These are phyloP conservation scores for Mustelus asterias DNA, from an alignment of 2,113 vertebrate species.

Conservation along the genomic window DNA sequence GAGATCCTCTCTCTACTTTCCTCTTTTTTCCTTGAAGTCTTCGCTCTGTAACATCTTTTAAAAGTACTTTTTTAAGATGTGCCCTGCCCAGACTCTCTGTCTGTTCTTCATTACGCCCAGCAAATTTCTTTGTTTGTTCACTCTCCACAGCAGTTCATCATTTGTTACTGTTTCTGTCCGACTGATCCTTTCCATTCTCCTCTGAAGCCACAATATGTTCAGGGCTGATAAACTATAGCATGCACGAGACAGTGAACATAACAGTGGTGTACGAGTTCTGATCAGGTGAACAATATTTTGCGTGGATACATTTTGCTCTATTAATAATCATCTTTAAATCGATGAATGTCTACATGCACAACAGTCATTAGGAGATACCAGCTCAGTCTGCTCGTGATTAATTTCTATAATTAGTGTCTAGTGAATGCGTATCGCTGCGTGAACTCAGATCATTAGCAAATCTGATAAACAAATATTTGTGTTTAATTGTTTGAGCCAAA, in stretches of 20 bases:
- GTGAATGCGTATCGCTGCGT: neutral
- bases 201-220: no score
- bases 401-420: neutral
- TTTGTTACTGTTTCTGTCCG: no score
- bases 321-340: neutral
- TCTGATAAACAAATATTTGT: neutral
- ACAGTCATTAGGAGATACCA: neutral
- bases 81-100: no score
- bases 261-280: neutral
- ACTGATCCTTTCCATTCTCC: no score
- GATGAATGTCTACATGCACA: neutral
- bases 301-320: neutral
- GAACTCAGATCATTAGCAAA: neutral
- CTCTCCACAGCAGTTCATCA: no score
- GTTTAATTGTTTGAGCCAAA: neutral
- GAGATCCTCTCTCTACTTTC: no score
- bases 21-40: no score
- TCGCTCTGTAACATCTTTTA: no score
- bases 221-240: neutral
- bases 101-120: no score
- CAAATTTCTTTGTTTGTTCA: no score
- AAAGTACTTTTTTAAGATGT: no score
- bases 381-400: neutral
- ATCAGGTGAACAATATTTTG: neutral
- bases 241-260: neutral